These are phyloP conservation scores for Teleogryllus occipitalis DNA, from an alignment of 1,140 invertebrate species.

Conservation along the genomic window DNA sequence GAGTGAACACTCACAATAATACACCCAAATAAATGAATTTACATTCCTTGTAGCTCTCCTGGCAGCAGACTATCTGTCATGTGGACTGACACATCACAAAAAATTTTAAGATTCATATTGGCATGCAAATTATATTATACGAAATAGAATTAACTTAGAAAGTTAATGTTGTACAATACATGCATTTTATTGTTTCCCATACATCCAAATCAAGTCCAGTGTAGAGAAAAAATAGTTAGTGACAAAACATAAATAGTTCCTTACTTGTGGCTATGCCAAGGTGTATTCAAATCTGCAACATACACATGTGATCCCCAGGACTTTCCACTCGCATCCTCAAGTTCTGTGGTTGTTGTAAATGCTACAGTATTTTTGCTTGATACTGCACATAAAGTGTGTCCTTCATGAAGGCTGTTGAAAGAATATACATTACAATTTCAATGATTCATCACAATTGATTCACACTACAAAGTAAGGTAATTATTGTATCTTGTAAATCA, in stretches of 20 bases:
- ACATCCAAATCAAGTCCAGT: too few relatives aligned
- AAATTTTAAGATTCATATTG: too few relatives aligned
- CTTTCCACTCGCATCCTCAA: slow-evolving; percentile 53
- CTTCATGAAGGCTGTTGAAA: slow-evolving; percentile 38
- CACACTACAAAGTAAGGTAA: neutral
- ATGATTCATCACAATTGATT: neutral
- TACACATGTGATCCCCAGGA: slow-evolving; percentile 73
- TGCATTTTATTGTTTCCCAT: too few relatives aligned
- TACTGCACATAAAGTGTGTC: slow-evolving; percentile 52
- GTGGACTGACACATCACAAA: too few relatives aligned
- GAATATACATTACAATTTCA: slow-evolving; percentile 8
- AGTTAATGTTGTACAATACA: too few relatives aligned
- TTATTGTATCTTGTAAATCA: neutral
- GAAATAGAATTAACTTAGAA: too few relatives aligned
- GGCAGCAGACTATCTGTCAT: too few relatives aligned
- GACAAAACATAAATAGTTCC: slow-evolving; percentile 20
- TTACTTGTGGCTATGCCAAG: slow-evolving; percentile 71
- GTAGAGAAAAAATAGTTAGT: neutral
- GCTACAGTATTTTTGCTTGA: slow-evolving; percentile 72
- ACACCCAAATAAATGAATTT: too few relatives aligned
- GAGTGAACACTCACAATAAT: too few relatives aligned
- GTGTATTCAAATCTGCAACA: slow-evolving; percentile 76
- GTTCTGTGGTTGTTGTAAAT: slow-evolving; percentile 63
- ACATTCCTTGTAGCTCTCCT: too few relatives aligned
- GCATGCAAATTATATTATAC: too few relatives aligned